Evolutionary conservation across 1,140 invertebrate genomes (phyloP).

Genomic region (Druon quercuslanigerum): DNA sequence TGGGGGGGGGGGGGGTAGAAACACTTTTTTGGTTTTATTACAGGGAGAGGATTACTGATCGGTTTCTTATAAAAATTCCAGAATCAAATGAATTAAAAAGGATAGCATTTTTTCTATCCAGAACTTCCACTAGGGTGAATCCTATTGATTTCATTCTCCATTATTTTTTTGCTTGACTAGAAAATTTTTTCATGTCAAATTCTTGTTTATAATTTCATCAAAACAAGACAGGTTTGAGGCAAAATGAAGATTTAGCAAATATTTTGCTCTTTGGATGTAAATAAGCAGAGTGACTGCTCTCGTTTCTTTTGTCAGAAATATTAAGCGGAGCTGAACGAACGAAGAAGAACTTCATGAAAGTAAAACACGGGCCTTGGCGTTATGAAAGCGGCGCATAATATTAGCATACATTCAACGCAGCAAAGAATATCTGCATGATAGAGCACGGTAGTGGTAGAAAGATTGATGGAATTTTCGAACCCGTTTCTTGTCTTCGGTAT

Average conservation of each 20-base stretch:
- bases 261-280: neutral
- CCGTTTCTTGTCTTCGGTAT: conserved; percentile 46
- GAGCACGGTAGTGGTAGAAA: conserved; percentile 56
- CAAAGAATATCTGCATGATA: conserved; percentile 62
- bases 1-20: too few relatives aligned
- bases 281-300: neutral
- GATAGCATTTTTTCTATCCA: too few relatives aligned
- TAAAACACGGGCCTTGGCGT: conserved; percentile 48
- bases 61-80: too few relatives aligned
- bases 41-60: too few relatives aligned
- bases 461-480: conserved; percentile 53
- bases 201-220: too few relatives aligned
- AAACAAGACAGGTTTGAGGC: too few relatives aligned
- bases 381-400: conserved; percentile 59
- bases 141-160: too few relatives aligned
- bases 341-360: conserved; percentile 58
- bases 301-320: conserved; percentile 53
- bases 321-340: conserved; percentile 46
- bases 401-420: conserved; percentile 60
- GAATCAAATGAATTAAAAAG: too few relatives aligned
- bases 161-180: too few relatives aligned
- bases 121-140: too few relatives aligned
- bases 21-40: too few relatives aligned
- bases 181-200: too few relatives aligned
- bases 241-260: neutral